phyloP scores from a whole-genome alignment of 2,888 invertebrate genomes.

The Elegia similella region DNA sequence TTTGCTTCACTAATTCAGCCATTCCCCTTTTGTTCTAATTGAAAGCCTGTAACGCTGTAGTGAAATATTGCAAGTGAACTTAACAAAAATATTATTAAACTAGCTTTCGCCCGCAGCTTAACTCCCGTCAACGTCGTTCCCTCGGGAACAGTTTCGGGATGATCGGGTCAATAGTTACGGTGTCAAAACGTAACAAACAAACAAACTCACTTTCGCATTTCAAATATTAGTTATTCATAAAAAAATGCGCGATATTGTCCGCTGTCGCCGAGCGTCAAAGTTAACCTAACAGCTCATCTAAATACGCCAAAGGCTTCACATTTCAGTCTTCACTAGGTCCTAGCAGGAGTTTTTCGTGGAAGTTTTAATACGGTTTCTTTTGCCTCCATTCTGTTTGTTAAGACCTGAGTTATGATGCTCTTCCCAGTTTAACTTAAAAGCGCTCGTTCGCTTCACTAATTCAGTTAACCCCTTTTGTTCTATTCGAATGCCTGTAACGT shows the following conservation, averaged over 20 bases:
- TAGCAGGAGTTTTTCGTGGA: constrained; percentile 40
- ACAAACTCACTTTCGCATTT: no score
- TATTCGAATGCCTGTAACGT: background rate
- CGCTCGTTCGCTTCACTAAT: constrained; percentile 5
- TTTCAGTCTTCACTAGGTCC: constrained; percentile 11
- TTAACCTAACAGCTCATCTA: constrained; percentile 21
- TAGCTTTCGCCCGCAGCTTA: no score
- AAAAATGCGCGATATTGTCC: no score
- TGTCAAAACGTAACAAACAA: no score
- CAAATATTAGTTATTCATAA: no score
- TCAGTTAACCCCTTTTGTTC: constrained; percentile 2
- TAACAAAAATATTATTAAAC: no score
- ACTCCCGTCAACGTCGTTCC: no score
- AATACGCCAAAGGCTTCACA: constrained; percentile 26
- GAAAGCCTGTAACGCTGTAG: no score
- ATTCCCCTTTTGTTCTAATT: background rate
- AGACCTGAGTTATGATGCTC: constrained; percentile 32
- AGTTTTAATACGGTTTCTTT: constrained; percentile 57
- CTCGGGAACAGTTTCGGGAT: no score
- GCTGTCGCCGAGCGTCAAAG: no score
- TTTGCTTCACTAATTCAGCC: constrained; percentile 10
- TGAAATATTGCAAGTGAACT: no score
- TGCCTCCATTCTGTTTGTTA: constrained; percentile 38
- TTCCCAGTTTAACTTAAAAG: constrained; percentile 15
- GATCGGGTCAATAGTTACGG: no score